Conservation (phyloP, 2,797 vertebrate species). For the Darevskia mixta region DNA sequence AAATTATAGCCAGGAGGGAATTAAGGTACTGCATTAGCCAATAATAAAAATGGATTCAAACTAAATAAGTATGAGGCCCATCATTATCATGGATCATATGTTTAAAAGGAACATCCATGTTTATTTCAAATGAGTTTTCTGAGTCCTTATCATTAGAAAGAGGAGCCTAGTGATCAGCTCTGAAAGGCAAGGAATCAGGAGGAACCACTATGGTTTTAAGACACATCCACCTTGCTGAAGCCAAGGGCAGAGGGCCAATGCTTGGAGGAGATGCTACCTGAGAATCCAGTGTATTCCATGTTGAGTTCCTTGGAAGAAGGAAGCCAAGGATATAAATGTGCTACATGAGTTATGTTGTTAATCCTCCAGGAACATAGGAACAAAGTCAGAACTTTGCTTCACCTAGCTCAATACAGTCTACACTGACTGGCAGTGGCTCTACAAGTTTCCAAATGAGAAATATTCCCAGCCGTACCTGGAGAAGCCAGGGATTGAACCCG, state of each 20-base stretch:
- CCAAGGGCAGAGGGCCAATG: too few species aligned
- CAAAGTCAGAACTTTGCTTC: too few species aligned
- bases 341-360: not conserved
- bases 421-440: too few species aligned
- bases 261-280: not conserved
- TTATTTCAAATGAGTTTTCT: not conserved
- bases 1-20: conserved; percentile 4
- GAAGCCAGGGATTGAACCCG: too few species aligned
- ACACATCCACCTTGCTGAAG: not conserved
- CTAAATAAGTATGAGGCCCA: conserved; percentile 16
- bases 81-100: not conserved
- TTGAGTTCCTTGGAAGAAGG: not conserved
- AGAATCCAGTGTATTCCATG: not conserved
- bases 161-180: too few species aligned
- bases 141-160: not conserved
- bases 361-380: too few species aligned
- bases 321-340: not conserved
- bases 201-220: not conserved
- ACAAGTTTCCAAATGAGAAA: too few species aligned
- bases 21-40: not conserved
- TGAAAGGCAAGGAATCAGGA: not conserved
- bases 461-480: too few species aligned
- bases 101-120: not conserved
- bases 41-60: not conserved
- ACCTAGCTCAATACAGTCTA: too few species aligned